Percentiles rank a stretch among this genome's conserved stretches.
These are phyloP conservation scores for Sinocyclocheilus maitianheensis DNA, from an alignment of 2,113 vertebrate species.

Conservation along the genomic window DNA sequence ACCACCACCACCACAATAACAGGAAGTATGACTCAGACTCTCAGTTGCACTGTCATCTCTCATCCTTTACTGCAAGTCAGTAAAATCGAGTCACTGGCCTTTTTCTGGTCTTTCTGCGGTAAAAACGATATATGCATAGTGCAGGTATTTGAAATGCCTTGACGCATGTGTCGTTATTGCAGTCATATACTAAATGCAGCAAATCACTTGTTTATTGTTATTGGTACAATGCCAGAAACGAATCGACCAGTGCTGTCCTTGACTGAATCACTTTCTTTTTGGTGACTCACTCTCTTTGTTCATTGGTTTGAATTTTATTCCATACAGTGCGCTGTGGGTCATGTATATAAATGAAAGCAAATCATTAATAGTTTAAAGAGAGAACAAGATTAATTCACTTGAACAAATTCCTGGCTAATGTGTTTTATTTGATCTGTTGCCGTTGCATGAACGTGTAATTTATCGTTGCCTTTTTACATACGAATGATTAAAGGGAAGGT, in stretches of 20 bases:
- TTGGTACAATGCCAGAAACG: constrained; percentile 49
- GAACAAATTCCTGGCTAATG: constrained; percentile 41
- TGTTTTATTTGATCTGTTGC: constrained; percentile 44
- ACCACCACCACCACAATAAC: constrained; percentile 34
- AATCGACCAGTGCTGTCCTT: constrained; percentile 52
- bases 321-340: background rate
- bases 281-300: constrained; percentile 6
- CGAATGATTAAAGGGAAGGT: constrained; percentile 50
- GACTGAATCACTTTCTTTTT: constrained; percentile 45
- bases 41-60: constrained; percentile 14
- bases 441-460: constrained; percentile 50
- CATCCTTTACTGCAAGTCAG: background rate
- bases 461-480: constrained; percentile 50
- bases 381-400: constrained; percentile 39
- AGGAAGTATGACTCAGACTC: constrained; percentile 38
- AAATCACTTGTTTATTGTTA: constrained; percentile 44
- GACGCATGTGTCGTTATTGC: constrained; percentile 31
- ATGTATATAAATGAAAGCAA: background rate
- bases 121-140: background rate
- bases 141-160: constrained; percentile 32
- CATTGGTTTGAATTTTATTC: constrained; percentile 20
- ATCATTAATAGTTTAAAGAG: background rate
- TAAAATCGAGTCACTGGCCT: background rate
- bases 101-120: background rate
- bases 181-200: constrained; percentile 44